These are phyloP conservation scores for Ctenicera cuprea DNA, from an alignment of 2,888 invertebrate genomes.

Conservation along the genomic window DNA sequence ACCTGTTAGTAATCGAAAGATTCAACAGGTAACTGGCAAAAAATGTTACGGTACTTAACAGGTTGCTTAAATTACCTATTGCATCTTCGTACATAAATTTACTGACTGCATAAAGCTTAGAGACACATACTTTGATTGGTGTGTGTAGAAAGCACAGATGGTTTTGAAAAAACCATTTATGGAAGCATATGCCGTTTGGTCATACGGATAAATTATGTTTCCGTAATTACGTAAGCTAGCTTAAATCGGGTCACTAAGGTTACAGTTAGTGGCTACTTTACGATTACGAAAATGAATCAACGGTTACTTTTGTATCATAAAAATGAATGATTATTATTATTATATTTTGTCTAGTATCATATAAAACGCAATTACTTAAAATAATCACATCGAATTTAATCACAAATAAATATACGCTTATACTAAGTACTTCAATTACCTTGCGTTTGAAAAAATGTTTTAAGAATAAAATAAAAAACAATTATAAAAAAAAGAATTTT, in stretches of 20 bases:
- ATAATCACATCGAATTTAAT: too few relatives aligned
- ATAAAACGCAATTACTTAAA: too few relatives aligned
- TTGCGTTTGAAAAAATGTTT: too few relatives aligned
- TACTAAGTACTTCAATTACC: too few relatives aligned
- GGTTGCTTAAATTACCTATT: constrained; percentile 9
- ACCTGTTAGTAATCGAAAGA: constrained; percentile 17
- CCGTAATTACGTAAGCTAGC: constrained; percentile 9
- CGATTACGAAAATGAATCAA: too few relatives aligned
- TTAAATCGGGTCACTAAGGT: constrained; percentile 4
- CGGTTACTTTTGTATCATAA: too few relatives aligned
- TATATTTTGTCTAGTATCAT: too few relatives aligned
- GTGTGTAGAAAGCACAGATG: not conserved
- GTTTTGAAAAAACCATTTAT: not conserved
- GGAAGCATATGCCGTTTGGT: not conserved
- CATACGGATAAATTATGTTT: constrained; percentile 4
- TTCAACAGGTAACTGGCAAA: constrained; percentile 9
- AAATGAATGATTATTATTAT: too few relatives aligned
- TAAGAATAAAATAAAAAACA: too few relatives aligned
- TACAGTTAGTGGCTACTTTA: constrained; percentile 4
- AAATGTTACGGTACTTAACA: constrained; percentile 38
- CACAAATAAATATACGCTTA: too few relatives aligned
- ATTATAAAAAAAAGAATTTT: too few relatives aligned
- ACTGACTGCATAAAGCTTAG: not conserved
- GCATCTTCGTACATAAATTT: constrained; percentile 19
- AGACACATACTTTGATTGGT: not conserved